A percentile compares a stretch with the other conserved stretches of the same genome.
phyloP scores from a whole-genome alignment of 2,797 vertebrate species.

The Centroberyx gerrardi region DNA sequence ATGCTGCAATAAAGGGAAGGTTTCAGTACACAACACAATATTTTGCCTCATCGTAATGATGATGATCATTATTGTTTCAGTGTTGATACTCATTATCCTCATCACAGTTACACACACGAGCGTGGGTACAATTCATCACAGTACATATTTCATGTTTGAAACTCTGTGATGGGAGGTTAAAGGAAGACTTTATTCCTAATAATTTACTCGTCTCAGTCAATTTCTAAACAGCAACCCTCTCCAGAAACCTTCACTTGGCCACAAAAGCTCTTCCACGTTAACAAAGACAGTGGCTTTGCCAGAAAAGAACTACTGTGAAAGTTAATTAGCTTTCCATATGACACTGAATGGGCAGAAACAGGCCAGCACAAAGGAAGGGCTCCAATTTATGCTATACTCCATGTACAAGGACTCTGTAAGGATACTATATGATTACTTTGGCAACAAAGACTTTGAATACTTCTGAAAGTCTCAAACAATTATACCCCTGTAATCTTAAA shows the following conservation, averaged over 20 bases:
- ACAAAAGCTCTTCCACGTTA: constrained; percentile 31
- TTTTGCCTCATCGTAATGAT: constrained; percentile 44
- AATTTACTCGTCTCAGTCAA: constrained; percentile 34
- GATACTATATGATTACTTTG: constrained; percentile 23
- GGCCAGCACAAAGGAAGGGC: constrained; percentile 37
- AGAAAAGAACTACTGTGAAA: constrained; percentile 60
- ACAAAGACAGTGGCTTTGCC: constrained; percentile 27
- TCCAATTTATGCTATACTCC: constrained; percentile 63
- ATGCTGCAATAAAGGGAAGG: constrained; percentile 39
- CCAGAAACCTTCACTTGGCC: constrained; percentile 41
- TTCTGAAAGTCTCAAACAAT: constrained; percentile 32
- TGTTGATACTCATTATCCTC: constrained; percentile 38
- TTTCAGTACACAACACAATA: constrained; percentile 29
- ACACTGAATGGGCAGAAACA: constrained; percentile 58
- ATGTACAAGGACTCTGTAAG: constrained; percentile 28
- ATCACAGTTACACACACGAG: neutral
- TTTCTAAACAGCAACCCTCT: constrained; percentile 35
- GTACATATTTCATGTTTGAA: constrained; percentile 17
- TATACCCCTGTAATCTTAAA: constrained; percentile 35
- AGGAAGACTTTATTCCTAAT: constrained; percentile 28
- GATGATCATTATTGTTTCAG: constrained; percentile 31
- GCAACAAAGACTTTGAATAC: constrained; percentile 40
- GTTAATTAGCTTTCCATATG: constrained; percentile 73
- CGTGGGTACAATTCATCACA: neutral
- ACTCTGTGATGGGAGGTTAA: constrained; percentile 21